phyloP scores from a whole-genome alignment of 2,113 vertebrate species.

The Rhynchopsitta pachyrhyncha region DNA sequence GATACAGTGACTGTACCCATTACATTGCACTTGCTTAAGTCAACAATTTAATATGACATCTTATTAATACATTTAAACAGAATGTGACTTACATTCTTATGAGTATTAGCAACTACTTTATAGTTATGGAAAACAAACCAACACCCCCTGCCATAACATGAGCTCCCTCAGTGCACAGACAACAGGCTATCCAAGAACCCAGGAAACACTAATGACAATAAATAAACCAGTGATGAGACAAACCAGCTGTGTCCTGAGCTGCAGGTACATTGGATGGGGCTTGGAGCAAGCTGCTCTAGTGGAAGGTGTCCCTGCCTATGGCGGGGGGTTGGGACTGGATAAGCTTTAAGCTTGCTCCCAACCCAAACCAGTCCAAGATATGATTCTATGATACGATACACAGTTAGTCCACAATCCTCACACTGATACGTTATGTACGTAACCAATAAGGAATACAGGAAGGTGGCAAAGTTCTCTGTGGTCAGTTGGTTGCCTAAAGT shows the following conservation, averaged over 20 bases:
- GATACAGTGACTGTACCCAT: slow-evolving; percentile 57
- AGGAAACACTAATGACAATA: background rate
- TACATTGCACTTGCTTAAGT: slow-evolving; percentile 66
- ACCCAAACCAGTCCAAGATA: background rate
- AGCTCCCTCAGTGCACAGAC: background rate
- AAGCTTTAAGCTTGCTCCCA: background rate
- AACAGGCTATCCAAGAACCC: background rate
- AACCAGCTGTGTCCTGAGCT: background rate
- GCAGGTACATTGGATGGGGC: background rate
- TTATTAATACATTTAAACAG: slow-evolving; percentile 69
- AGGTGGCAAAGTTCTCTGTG: background rate
- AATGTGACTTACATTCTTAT: slow-evolving; percentile 53
- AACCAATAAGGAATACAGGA: background rate
- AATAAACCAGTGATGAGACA: background rate
- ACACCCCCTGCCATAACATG: background rate
- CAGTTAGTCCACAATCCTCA: background rate
- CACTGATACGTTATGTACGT: accelerated
- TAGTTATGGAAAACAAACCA: background rate
- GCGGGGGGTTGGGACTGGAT: background rate
- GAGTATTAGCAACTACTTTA: background rate
- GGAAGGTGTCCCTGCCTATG: background rate
- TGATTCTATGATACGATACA: background rate
- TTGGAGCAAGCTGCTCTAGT: background rate
- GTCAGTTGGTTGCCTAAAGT: accelerated
- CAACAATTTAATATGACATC: slow-evolving; percentile 70